Percentiles rank a stretch among this genome's conserved stretches.
These are phyloP conservation scores for Cyclopterus lumpus DNA, from an alignment of 2,797 vertebrate genomes.

Conservation along the genomic window DNA sequence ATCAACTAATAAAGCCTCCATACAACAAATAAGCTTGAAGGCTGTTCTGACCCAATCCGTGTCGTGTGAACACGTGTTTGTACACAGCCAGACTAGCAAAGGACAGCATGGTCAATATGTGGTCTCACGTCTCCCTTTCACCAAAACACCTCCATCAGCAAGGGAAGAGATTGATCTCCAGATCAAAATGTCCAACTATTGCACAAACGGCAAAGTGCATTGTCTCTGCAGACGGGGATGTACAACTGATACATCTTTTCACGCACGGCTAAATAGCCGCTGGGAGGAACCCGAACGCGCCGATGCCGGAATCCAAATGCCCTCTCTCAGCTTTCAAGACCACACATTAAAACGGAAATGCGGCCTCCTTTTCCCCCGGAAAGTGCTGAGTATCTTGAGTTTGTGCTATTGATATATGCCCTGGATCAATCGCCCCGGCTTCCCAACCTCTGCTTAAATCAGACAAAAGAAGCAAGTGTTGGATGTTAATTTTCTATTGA, in stretches of 20 bases:
- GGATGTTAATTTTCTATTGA: conserved; percentile 68
- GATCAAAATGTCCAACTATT: conserved; percentile 48
- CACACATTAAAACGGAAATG: conserved; percentile 41
- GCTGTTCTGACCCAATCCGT: neutral
- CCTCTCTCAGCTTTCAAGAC: conserved; percentile 58
- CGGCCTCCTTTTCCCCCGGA: conserved; percentile 45
- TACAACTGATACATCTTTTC: conserved; percentile 58
- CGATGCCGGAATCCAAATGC: conserved; percentile 27
- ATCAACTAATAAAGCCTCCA: neutral
- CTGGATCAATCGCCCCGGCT: conserved; percentile 63
- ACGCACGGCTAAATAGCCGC: conserved; percentile 12
- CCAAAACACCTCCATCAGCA: conserved; percentile 32
- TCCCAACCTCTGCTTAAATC: conserved; percentile 62
- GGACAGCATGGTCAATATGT: conserved; percentile 9
- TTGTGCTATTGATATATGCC: conserved; percentile 65
- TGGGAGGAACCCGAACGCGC: neutral
- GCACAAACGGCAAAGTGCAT: conserved; percentile 47
- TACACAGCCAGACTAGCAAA: neutral
- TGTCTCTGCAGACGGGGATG: conserved; percentile 24
- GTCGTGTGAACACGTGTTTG: neutral
- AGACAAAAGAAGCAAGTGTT: conserved; percentile 64
- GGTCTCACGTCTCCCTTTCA: conserved; percentile 15
- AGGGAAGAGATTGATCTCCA: conserved; percentile 45
- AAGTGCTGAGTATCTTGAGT: conserved; percentile 64
- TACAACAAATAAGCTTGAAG: neutral